These are phyloP conservation scores for Chelidonichthys spinosus DNA, from an alignment of 2,797 vertebrate genomes.

Conservation along the genomic window DNA sequence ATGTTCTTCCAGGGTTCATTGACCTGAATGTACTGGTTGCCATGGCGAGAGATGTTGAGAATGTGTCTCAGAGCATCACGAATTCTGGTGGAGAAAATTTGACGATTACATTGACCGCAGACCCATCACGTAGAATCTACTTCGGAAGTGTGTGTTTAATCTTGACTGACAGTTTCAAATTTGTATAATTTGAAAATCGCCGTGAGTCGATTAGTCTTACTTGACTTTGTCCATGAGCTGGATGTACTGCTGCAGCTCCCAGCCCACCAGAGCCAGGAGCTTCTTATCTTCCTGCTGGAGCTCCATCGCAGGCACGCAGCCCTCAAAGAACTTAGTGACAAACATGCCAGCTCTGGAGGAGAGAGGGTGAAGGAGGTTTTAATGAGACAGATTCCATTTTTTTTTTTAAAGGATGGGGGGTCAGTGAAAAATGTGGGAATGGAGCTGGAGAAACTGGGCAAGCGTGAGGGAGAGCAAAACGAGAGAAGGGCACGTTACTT, in stretches of 20 bases:
- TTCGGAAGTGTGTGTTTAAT: background rate
- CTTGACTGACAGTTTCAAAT: background rate
- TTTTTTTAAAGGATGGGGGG: too few species aligned
- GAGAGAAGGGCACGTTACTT: conserved; percentile 44
- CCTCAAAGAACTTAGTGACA: conserved; percentile 94
- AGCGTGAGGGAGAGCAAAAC: conserved; percentile 13
- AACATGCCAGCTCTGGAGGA: conserved; percentile 93
- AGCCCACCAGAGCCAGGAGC: conserved; percentile 88
- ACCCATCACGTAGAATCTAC: background rate
- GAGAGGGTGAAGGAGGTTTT: background rate
- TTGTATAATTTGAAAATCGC: background rate
- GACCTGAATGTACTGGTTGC: conserved; percentile 97
- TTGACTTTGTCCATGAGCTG: conserved; percentile 93
- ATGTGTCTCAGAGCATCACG: conserved; percentile 93
- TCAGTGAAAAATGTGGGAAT: conserved; percentile 22
- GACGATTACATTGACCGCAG: conserved; percentile 4
- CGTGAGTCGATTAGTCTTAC: conserved; percentile 74
- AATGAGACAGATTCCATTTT: conserved; percentile 8
- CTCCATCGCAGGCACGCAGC: conserved; percentile 88
- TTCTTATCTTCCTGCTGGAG: conserved; percentile 88
- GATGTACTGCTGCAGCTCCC: conserved; percentile 92
- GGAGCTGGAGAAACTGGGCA: background rate
- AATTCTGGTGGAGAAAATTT: conserved; percentile 81
- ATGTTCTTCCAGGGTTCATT: conserved; percentile 97
- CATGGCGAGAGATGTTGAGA: conserved; percentile 94